Evolutionary conservation across 64 coral and sea anemone genomes (phyloP).

Genomic region (Dendrophyllia cribrosa): DNA sequence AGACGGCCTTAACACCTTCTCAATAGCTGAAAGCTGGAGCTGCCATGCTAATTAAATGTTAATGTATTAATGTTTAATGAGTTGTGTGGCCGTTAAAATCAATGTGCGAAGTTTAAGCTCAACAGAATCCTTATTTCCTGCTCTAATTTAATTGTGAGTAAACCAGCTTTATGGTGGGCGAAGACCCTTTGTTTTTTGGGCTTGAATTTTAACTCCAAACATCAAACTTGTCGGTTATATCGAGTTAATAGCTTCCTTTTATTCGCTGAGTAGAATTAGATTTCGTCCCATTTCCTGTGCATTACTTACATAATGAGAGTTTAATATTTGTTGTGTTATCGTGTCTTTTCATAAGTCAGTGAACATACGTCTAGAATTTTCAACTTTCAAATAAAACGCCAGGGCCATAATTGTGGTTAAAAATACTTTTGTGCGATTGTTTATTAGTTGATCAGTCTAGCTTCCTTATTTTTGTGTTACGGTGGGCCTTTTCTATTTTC

Average conservation of each 20-base stretch:
- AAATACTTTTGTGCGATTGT: conserved; percentile 37
- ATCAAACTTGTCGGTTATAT: conserved; percentile 67
- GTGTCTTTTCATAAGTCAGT: background rate
- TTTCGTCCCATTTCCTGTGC: conserved; percentile 49
- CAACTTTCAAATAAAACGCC: conserved; percentile 43
- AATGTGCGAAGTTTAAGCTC: conserved; percentile 48
- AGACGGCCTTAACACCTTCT: conserved; percentile 61
- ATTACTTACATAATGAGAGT: conserved; percentile 50
- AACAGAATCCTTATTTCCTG: conserved; percentile 34
- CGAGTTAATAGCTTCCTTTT: conserved; percentile 75
- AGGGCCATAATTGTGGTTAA: conserved; percentile 19
- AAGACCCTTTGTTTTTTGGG: conserved; percentile 10
- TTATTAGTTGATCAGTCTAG: conserved; percentile 21
- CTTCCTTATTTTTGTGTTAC: conserved; percentile 27
- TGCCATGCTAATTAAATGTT: conserved; percentile 81
- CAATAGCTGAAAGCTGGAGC: conserved; percentile 70
- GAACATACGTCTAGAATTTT: conserved; percentile 35
- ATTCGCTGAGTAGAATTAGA: conserved; percentile 46
- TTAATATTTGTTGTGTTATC: conserved; percentile 53
- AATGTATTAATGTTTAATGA: conserved; percentile 77
- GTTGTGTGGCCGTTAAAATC: conserved; percentile 30
- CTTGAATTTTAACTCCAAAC: conserved; percentile 49
- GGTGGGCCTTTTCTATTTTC: conserved; percentile 15
- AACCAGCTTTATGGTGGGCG: background rate
- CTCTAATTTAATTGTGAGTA: conserved; percentile 7